These are phyloP conservation scores for Haliaeetus leucogaster DNA, from an alignment of 2,113 vertebrate genomes.

Conservation along the genomic window DNA sequence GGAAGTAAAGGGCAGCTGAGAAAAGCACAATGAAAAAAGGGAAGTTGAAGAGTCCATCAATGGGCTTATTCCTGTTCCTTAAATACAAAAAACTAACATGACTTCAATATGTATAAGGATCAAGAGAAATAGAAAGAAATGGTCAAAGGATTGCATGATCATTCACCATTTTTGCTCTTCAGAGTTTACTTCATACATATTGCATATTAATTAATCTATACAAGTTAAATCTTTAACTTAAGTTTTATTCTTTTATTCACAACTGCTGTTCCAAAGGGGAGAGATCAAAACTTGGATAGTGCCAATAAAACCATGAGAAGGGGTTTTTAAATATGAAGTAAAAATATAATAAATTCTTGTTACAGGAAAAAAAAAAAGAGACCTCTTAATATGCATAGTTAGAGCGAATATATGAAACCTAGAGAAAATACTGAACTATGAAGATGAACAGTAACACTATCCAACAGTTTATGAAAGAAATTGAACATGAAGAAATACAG, in stretches of 20 bases:
- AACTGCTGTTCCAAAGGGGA: neutral
- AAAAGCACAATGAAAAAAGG: neutral
- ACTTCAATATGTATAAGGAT: neutral
- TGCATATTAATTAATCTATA: neutral
- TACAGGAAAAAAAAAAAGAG: neutral
- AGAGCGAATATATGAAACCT: neutral
- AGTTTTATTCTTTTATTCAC: neutral
- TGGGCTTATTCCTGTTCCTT: neutral
- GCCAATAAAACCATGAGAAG: neutral
- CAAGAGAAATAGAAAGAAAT: neutral
- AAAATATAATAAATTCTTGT: neutral
- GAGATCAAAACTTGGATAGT: neutral
- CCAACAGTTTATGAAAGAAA: neutral
- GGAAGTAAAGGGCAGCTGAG: neutral
- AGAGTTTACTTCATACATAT: neutral
- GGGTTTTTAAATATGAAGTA: neutral
- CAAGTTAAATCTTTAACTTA: neutral
- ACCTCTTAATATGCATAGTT: neutral
- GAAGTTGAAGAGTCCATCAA: neutral
- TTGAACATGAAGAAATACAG: neutral
- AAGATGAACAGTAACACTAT: neutral
- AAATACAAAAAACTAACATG: neutral
- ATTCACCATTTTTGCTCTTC: neutral
- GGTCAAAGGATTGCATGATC: neutral
- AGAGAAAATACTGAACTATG: neutral